Evolutionary conservation across 2,888 invertebrate species (phyloP).

Genomic region (Euclidia mi): DNA sequence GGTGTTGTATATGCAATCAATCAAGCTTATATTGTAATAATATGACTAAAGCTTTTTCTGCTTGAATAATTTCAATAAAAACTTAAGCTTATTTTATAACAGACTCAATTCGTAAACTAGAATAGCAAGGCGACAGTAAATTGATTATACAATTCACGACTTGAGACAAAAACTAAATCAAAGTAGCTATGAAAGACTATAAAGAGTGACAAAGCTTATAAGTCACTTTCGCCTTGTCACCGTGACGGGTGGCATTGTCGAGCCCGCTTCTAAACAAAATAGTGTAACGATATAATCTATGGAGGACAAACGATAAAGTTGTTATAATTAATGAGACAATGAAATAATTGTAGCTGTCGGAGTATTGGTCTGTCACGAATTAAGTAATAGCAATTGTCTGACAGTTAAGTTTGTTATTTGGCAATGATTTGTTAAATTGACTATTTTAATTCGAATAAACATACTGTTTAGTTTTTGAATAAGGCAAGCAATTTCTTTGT

Average conservation of each 20-base stretch:
- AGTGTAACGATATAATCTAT: conserved; percentile 26
- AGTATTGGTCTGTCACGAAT: conserved; percentile 20
- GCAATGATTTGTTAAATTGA: not conserved
- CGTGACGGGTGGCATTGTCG: conserved; percentile 56
- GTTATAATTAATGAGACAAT: conserved; percentile 29
- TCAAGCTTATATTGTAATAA: conserved; percentile 1
- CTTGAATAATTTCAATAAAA: conserved; percentile 11
- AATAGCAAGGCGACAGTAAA: conserved; percentile 16
- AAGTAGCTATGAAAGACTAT: conserved; percentile 18
- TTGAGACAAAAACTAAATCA: conserved; percentile 34
- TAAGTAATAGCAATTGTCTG: conserved; percentile 2
- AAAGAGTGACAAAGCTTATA: conserved; percentile 41
- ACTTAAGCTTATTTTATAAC: conserved; percentile 4
- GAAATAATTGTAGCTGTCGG: conserved; percentile 13
- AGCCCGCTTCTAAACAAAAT: conserved; percentile 20
- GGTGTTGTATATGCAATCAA: not conserved
- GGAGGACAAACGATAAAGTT: conserved; percentile 12
- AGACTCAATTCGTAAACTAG: conserved; percentile 27
- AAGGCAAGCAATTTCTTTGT: too few relatives aligned
- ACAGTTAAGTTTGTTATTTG: not conserved
- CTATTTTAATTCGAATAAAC: not conserved
- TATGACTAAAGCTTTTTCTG: not conserved
- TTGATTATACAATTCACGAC: conserved; percentile 26
- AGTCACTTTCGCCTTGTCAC: conserved; percentile 59
- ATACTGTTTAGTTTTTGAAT: too few relatives aligned